Evolutionary conservation across 2,797 vertebrate genomes (phyloP), one percentile per base, ranked within the genome.

Genomic region (Pterois miles): DNA sequence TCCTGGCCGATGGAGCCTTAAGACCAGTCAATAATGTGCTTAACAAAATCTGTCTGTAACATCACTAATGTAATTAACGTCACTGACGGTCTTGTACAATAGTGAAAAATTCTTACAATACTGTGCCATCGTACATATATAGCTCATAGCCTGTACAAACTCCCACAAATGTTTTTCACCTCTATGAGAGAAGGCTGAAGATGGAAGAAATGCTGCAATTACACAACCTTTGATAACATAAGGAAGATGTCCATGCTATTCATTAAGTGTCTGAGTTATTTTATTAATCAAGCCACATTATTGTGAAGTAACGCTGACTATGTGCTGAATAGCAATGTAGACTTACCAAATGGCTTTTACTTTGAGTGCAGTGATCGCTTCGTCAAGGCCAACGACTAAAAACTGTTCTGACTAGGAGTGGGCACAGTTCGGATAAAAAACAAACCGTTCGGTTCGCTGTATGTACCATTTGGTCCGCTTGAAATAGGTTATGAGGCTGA

Each of bases 331-430:
- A 58, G 22, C 53, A 48, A 66, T 29, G 31, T 23, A 67, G 23
- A 65, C 34, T 36, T 29, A n/a, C 14, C 13, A 62, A 43, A 60
- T 3, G 16, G 4, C 5, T 69, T 75, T 86, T 40, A 43, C 23
- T 65, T 66, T 40, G 13, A 60, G 52, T 10, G 20, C 25, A 77
- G 27, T 50, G 50, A 74, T 48, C 52, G 60, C 27, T 57, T 80
- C 36, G 22, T 72, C 53, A 79, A 81, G 69, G 70, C 73, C 40
- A 31, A 46, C 29, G 22, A 23, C 9, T 6, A 34, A 22, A 31
- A 40, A 29, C 16, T 6, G 23, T 52, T 58, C 8, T 14, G 12
- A 70, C n/a, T n/a, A n/a, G n/a, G n/a, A n/a, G n/a, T n/a, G n/a
- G n/a, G n/a, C n/a, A n/a, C n/a, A n/a, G n/a, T n/a, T n/a, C n/a